Base-by-base conservation (phyloP, 2,797 vertebrate genomes). In the Pangasius djambal region DNA sequence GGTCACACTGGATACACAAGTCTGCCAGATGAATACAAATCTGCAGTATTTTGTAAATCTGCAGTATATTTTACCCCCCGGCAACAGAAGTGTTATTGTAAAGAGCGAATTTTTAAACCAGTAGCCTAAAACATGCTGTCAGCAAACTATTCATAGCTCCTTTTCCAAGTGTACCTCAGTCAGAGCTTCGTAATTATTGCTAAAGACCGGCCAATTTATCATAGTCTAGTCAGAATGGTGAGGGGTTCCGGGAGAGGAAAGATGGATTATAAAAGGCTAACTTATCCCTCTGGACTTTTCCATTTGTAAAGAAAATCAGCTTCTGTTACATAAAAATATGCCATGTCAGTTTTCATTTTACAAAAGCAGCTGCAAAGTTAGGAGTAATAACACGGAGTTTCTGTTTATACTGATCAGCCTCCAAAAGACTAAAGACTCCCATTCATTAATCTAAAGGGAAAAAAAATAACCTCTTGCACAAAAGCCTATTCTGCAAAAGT, bases 401-500 rank as follows among this genome's bases (percentile, higher is more conserved):
- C 88, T 92, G 85, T 88, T 93, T 91, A 84, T 92, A 89, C 72
- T 90, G 22, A 28, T 65, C 87, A 84, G 50, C 25, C 89, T 92
- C 86, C 61, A 48, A 88, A 83, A 87, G 89, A 75, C 90, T 88
- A 94, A 92, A 92, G 65, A 89, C 87, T 75, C 16, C 89, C 89
- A 92, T 95, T 95, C 89, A 91, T 93, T 90, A 74, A 84, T 31
- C 4, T 48, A n/a, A 65, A 83, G 57, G 8, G 34, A 40, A 57
- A 77, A 75, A 88, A 87, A 70, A 28, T 79, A 89, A 92, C 85
- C 70, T 31, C 59, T 37, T n/a, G 20, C 63, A 91, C 90, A 93
- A 90, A 92, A 87, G 83, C 55, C 86, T 91, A 92, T 95, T 94
- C 92, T 92, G 90, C 91, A 90, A 48, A 90, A 86, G 74, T 48